Percentiles rank a stretch among this genome's conserved stretches.
phyloP scores from a whole-genome alignment of 2,797 vertebrate species.

The Cichlasoma orientale region DNA sequence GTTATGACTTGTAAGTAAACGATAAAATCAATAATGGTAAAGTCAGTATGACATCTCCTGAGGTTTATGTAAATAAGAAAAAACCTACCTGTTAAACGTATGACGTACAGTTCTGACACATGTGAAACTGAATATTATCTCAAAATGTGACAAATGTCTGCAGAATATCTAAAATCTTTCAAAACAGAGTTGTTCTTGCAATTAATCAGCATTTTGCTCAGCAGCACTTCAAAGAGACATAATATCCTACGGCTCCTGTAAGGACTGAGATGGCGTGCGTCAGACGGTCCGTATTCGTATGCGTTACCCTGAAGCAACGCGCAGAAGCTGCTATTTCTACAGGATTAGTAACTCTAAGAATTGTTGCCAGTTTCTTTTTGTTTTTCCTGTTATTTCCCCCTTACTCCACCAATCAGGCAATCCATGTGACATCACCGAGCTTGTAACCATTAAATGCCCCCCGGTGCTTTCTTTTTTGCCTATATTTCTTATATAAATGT shows the following conservation, averaged over 20 bases:
- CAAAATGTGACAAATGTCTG: background rate
- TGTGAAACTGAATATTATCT: conserved; percentile 16
- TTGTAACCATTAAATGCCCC: too few relatives aligned
- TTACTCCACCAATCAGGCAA: too few relatives aligned
- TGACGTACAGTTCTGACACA: conserved; percentile 19
- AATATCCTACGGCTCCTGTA: background rate
- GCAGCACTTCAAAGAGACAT: background rate
- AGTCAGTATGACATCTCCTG: background rate
- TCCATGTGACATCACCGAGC: too few relatives aligned
- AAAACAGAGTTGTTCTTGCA: background rate
- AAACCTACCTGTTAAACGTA: background rate
- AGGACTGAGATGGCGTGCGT: background rate
- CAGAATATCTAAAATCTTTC: background rate
- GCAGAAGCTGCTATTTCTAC: background rate
- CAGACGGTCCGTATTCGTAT: background rate
- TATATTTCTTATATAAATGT: too few relatives aligned
- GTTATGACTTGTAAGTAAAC: too few relatives aligned
- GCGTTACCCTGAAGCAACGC: too few relatives aligned
- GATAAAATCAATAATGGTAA: background rate
- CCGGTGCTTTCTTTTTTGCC: too few relatives aligned
- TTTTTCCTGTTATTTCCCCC: too few relatives aligned
- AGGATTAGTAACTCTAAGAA: too few relatives aligned
- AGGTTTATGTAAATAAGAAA: background rate
- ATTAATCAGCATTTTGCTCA: background rate
- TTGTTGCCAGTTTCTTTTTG: too few relatives aligned